Percentiles rank a stretch among this genome's conserved stretches.
phyloP scores from a whole-genome alignment of 2,113 vertebrate species.

The Jacana jacana region DNA sequence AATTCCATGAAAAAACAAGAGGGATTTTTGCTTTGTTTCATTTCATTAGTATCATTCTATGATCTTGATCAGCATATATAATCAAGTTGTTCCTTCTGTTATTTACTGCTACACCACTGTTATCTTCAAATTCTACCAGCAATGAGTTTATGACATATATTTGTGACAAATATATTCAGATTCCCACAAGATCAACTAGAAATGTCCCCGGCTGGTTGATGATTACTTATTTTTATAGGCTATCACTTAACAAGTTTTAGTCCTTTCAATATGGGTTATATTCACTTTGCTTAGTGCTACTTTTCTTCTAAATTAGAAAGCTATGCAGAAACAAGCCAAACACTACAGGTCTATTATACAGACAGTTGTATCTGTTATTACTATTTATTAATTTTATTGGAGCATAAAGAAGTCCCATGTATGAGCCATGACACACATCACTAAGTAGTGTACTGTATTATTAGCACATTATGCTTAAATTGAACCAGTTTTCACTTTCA shows the following conservation, averaged over 20 bases:
- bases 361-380: not conserved
- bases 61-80: not conserved
- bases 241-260: not conserved
- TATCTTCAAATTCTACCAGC: not conserved
- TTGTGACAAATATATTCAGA: not conserved
- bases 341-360: not conserved
- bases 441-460: not conserved
- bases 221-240: not conserved
- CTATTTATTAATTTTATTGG: not conserved
- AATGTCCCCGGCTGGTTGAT: not conserved
- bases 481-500: not conserved
- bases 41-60: not conserved
- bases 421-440: not conserved
- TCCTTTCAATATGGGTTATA: not conserved
- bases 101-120: not conserved
- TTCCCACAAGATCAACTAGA: not conserved
- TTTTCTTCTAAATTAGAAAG: not conserved
- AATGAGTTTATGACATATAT: not conserved
- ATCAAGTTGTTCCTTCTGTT: not conserved
- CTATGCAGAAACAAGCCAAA: not conserved
- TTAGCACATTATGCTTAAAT: not conserved
- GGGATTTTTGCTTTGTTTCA: not conserved
- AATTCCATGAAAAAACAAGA: not conserved
- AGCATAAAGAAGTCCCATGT: not conserved
- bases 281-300: not conserved